Evolutionary conservation across 2,797 vertebrate genomes (phyloP), one percentile per base, ranked within the genome.

Genomic region (Loriculus beryllinus): DNA sequence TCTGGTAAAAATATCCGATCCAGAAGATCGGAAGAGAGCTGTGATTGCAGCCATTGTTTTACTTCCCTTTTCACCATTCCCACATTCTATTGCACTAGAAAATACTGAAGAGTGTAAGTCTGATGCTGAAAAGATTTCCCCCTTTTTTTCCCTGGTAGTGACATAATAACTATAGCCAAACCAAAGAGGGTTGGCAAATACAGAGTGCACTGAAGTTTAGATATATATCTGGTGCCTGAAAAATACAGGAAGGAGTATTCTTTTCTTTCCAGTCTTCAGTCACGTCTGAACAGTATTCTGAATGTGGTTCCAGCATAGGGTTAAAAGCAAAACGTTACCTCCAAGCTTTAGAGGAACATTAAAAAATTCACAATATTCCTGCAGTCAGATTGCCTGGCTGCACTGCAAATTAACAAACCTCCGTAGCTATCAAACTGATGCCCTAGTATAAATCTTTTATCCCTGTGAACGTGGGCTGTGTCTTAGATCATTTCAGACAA

Each of bases 221-320:
- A 21, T 77, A 26, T 92, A 59, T 93, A 95, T 95, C 78, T 83
- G 52, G 52, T 94, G 76, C 40, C 64, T 86, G 67, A 60, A 88
- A 95, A 95, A 93, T 76, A 39, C 85, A 81, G 68, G 80, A 89
- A 91, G 62, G 45, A 84, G 23, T 21, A 42, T 92, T 93, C 69
- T 64, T 87, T 86, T 78, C 62, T 93, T 86, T 93, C 88, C 2
- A 1, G 1, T 75, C 82, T 92, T 92, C 91, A 95, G 92, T 95
- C 63, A 62, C 37, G 74, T 88, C 59, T 82, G 69, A 88, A 62
- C 69, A 65, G 4, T 65, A 63, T 89, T 95, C 72, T 68, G 54
- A 90, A 22, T 63, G 51, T 69, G 88, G 74, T 88, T 82, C 52
- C 54, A 79, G n/a, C 35, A 64, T 1, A 5, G 14, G 20, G 17